Evolutionary conservation across 2,888 invertebrate species (phyloP), one percentile per base, ranked within the genome.

Genomic region (Ceratothoa steindachneri): DNA sequence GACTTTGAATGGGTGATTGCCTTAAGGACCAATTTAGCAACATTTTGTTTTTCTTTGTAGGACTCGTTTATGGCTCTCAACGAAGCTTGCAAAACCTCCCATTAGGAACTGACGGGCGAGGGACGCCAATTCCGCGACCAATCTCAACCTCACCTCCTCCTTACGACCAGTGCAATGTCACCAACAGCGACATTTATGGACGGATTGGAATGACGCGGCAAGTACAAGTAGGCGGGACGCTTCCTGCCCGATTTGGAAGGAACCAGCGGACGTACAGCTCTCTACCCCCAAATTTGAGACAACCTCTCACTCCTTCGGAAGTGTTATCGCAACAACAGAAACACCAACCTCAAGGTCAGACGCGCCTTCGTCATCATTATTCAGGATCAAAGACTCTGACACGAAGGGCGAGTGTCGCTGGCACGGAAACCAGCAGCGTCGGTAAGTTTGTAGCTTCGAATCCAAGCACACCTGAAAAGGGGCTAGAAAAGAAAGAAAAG

Each of bases 161-260:
- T 4, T 79, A 79, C 72, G 53, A 51, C 5, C 79, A 76, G 22
- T 27, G n/a, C 27, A 71, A 73, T 65, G 64, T 74, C 65, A 74
- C 72, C 19, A 76, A 79, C 60, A 79, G 76, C 64, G 76, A 79
- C 66, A 79, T 79, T 22, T 79, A 76, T 68, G 79, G 79, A 15
- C 71, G 79, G 27, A 79, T 79, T 66, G 79, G 79, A 28, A 79
- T 79, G 79, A 79, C 79, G 27, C 69, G 79, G 30, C 79, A 79
- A 29, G 79, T 79, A n/a, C 76, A 76, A 52, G 79, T 74, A 15
- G 76, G 76, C 19, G 76, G 74, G 19, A 74, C 74, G 19, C 31
- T 79, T 30, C 79, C 79, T 24, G 73, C 76, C 3, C 74, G 79
- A 15, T 79, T 79, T 69, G 79, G 76, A 19, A 71, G 79, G 41